phyloP scores from a whole-genome alignment of 2,888 invertebrate genomes.

The Himalopsyche anomala region DNA sequence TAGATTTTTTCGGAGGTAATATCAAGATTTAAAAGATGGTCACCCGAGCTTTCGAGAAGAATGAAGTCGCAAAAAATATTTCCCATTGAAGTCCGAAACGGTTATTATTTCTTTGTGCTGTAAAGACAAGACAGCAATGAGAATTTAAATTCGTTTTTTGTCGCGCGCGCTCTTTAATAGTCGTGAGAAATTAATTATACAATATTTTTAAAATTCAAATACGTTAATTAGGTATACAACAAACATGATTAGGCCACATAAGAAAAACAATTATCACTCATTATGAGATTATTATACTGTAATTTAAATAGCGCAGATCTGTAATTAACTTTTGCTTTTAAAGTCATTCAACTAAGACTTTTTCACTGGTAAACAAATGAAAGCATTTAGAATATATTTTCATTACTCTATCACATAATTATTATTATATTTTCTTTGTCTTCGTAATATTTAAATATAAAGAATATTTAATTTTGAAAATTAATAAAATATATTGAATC shows the following conservation, averaged over 20 bases:
- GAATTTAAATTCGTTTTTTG: slow-evolving; percentile 23
- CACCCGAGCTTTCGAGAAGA: slow-evolving; percentile 1
- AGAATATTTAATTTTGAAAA: too few species aligned
- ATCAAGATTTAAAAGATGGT: not conserved
- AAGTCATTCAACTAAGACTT: too few species aligned
- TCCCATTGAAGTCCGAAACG: slow-evolving; percentile 22
- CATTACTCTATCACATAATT: too few species aligned
- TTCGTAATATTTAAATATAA: too few species aligned
- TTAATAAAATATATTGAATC: too few species aligned
- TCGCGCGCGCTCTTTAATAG: not conserved
- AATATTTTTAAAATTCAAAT: not conserved
- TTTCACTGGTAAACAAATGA: too few species aligned
- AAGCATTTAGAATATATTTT: too few species aligned
- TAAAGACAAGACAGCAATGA: not conserved
- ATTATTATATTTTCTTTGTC: too few species aligned
- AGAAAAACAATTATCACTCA: not conserved
- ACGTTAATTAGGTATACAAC: not conserved
- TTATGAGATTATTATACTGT: not conserved
- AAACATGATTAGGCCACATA: not conserved
- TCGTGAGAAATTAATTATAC: slow-evolving; percentile 37
- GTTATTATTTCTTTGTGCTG: slow-evolving; percentile 6
- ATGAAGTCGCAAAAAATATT: slow-evolving; percentile 27
- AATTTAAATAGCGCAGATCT: too few species aligned
- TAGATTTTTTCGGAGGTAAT: not conserved
- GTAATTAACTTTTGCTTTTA: too few species aligned